Conservation (phyloP, 2,113 vertebrate genomes). For the Leucopsar rothschildi region DNA sequence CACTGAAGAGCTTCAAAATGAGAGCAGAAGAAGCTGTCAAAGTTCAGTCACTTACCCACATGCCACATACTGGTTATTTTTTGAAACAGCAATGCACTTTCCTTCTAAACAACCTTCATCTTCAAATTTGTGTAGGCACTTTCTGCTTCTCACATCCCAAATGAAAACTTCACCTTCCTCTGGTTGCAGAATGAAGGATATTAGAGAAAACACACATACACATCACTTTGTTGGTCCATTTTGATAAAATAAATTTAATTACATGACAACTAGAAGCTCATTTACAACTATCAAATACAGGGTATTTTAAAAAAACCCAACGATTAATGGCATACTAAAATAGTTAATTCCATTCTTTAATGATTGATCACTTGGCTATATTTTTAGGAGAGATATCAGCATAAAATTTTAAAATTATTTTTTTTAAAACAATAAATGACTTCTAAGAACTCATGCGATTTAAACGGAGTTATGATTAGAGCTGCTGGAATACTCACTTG, state of each 20-base stretch:
- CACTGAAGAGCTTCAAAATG: background rate
- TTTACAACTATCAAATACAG: background rate
- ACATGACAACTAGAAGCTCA: background rate
- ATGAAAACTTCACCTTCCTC: constrained; percentile 90
- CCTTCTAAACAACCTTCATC: constrained; percentile 89
- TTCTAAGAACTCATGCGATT: background rate
- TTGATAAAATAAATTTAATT: background rate
- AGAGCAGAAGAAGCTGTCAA: background rate
- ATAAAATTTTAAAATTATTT: background rate
- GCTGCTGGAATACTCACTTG: constrained; percentile 70
- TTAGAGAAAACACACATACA: background rate
- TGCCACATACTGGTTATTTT: constrained; percentile 86
- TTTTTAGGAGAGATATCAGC: background rate
- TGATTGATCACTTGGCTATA: background rate
- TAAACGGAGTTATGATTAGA: background rate
- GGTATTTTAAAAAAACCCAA: background rate
- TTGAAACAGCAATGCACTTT: constrained; percentile 84
- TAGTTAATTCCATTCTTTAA: background rate
- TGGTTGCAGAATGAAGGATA: constrained; percentile 40
- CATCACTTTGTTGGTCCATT: background rate
- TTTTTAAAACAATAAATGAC: background rate
- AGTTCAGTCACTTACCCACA: constrained; percentile 83
- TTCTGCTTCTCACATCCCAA: constrained; percentile 89
- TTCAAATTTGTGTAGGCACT: constrained; percentile 83
- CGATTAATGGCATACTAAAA: background rate